Base-by-base conservation (phyloP, 2,113 vertebrate genomes). In the Bolborhynchus lineola region DNA sequence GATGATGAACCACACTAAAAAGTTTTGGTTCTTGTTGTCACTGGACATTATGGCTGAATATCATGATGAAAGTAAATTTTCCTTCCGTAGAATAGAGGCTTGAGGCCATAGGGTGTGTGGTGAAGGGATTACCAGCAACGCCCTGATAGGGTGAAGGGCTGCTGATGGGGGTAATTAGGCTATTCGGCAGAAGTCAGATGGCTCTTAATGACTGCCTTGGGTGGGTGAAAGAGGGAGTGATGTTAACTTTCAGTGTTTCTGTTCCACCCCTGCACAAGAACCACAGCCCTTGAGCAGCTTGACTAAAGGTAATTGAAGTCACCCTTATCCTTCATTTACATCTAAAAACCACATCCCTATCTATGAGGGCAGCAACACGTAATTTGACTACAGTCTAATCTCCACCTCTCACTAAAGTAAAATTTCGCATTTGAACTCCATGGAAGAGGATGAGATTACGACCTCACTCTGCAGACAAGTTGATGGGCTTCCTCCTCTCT, bases 181-280 rank as follows among this genome's bases (percentile, higher is more conserved):
- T 59, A 14, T n/a, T 15, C 1, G 0, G 33, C 13, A n/a, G 55
- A n/a, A 23, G 55, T 57, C 33, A 1, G 13, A 57, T n/a, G 33
- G 20, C 13, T 20, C 20, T 59, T 15, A 59, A 23, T n/a, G 20
- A 59, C 55, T n/a, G 13, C 33, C 33, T 14, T n/a, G 33, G 55
- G 13, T 6, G 2, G 20, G 20, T 23, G 20, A 59, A n/a, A 23
- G 13, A 23, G 20, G 31, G 55, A n/a, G 20, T 0, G 1, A n/a
- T 23, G 55, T 10, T n/a, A 59, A 59, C 5, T 8, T n/a, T 57
- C 55, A n/a, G 9, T 20, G 33, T 59, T 59, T 59, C 55, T 59
- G 55, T 59, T 59, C 20, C 11, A 55, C 52, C 52, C 29, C 19
- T 55, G 28, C 20, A 6, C 5, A 17, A 59, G 33, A n/a, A n/a